Base-by-base conservation (phyloP, 64 coral and sea anemone genomes). In the Orbicella faveolata region DNA sequence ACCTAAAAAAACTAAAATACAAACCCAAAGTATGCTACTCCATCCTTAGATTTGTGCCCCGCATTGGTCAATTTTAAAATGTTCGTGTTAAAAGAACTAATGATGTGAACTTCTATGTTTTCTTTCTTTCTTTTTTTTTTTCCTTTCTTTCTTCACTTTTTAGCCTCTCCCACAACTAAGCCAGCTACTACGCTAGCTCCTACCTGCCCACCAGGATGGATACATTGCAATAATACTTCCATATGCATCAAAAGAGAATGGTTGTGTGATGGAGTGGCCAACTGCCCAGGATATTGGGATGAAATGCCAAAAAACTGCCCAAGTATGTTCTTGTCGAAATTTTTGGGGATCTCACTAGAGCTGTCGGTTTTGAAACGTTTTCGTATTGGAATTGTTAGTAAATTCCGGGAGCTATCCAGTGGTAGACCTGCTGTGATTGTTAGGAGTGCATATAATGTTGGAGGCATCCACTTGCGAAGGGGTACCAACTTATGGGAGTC, bases 221-320 rank as follows among this genome's bases (percentile, higher is more conserved):
- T 94, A 9, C 75, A 76, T 10, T 94, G 93, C 34, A 19, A 30
- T 1, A 2, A 75, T 3, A 81, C 73, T 37, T 36, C 48, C 16
- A 52, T 87, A 18, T 94, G 93, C 51, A 94, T 94, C 16, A 78
- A 48, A 16, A 20, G 1, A 9, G 34, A 19, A 11, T 94, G 93
- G 93, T 33, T 94, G 77, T 94, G 93, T 74, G 89, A 94, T 82
- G 93, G 89, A 75, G 16, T 74, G 18, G 10, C 69, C 25, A 87
- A 94, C 34, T 94, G 93, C 34, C 93, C 93, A 70, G 23, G 69
- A 0, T n/a, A 75, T 17, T 91, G 89, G 89, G 93, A 94, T 53
- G 93, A 94, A 26, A 16, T 23, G 33, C 67, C 65, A n/a, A 13
- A 79, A 9, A 86, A 94, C n/a, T 94, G 93, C 37, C 81, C 75